phyloP scores from a whole-genome alignment of 2,797 vertebrate genomes.

The Phoeniculus purpureus region DNA sequence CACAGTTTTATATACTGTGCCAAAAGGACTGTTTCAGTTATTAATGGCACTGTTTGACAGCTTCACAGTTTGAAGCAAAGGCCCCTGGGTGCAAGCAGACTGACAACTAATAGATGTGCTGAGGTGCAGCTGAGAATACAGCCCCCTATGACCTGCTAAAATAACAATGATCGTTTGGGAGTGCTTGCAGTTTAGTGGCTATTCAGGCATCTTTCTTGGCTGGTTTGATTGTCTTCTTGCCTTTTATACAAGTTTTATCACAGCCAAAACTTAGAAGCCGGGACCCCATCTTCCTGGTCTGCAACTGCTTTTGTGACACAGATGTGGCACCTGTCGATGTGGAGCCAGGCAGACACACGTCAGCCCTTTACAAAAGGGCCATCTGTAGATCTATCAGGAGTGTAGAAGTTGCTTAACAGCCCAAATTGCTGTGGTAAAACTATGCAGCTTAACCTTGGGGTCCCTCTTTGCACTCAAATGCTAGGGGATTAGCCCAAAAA shows the following conservation, averaged over 20 bases:
- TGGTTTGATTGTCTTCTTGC: neutral
- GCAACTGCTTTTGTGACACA: neutral
- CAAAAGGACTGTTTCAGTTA: neutral
- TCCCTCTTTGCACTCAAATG: neutral
- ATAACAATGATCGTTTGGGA: neutral
- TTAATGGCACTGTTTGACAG: neutral
- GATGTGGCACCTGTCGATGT: neutral
- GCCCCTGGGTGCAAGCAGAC: neutral
- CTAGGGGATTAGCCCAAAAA: neutral
- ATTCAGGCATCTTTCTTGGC: neutral
- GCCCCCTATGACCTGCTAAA: neutral
- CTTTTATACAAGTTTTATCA: neutral
- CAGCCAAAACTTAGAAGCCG: neutral
- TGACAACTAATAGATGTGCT: neutral
- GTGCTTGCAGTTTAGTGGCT: neutral
- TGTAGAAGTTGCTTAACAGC: neutral
- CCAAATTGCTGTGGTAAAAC: neutral
- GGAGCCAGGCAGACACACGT: neutral
- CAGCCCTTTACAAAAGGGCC: neutral
- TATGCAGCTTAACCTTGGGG: neutral
- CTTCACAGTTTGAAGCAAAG: neutral
- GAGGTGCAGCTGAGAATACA: neutral
- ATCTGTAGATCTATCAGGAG: neutral
- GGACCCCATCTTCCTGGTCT: neutral
- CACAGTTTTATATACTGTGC: neutral